Conservation (phyloP, 2,797 vertebrate species). For the Miichthys miiuy region DNA sequence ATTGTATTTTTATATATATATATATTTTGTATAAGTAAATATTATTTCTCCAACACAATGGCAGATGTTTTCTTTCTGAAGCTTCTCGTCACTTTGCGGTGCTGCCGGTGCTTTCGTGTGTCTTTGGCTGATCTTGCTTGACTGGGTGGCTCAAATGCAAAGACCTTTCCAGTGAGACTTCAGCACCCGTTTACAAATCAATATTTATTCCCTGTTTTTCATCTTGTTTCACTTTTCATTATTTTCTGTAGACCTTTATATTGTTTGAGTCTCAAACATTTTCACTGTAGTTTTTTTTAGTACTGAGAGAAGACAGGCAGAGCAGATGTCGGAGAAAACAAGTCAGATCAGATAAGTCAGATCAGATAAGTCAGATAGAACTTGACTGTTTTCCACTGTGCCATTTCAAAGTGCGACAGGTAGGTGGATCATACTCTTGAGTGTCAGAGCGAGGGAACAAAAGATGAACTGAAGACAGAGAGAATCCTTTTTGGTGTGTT, state of each 20-base stretch:
- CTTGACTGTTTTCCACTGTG: slow-evolving; percentile 12
- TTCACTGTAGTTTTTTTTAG: slow-evolving; percentile 7
- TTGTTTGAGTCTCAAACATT: slow-evolving; percentile 1
- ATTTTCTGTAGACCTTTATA: background rate
- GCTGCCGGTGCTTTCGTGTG: slow-evolving; percentile 2
- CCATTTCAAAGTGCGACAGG: slow-evolving; percentile 28
- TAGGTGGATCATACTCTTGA: slow-evolving; percentile 43
- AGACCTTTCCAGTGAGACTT: background rate
- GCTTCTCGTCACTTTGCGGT: background rate
- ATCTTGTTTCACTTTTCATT: slow-evolving; percentile 5
- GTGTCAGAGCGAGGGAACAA: slow-evolving; percentile 44
- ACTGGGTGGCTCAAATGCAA: background rate
- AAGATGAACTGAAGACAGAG: slow-evolving; percentile 52
- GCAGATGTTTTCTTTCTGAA: slow-evolving; percentile 19
- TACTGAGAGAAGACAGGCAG: background rate
- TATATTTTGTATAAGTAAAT: background rate
- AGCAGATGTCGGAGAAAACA: slow-evolving; percentile 7
- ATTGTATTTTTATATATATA: background rate
- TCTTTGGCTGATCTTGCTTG: slow-evolving; percentile 17
- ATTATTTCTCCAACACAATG: background rate
- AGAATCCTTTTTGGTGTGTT: slow-evolving; percentile 89
- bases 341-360: slow-evolving; percentile 6
- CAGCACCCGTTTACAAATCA: background rate
- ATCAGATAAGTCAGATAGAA: background rate
- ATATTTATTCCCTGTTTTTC: slow-evolving; percentile 1